A percentile compares a stretch with the other conserved stretches of the same genome.
phyloP scores from a whole-genome alignment of 2,113 vertebrate genomes.

The Zapus hudsonius region DNA sequence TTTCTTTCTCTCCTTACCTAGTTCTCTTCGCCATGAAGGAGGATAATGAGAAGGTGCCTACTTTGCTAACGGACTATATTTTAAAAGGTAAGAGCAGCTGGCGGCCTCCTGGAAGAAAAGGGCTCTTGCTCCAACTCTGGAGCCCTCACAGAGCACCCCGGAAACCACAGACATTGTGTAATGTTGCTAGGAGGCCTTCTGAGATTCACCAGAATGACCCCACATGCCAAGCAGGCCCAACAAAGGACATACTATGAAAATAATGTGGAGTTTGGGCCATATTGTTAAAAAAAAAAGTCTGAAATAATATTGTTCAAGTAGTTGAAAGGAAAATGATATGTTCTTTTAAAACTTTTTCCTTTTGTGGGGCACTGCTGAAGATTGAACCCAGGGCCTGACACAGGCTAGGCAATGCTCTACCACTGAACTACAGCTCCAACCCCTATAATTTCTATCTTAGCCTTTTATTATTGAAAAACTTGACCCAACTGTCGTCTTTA shows the following conservation, averaged over 20 bases:
- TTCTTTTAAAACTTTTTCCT: neutral
- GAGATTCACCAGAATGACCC: neutral
- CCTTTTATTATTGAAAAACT: neutral
- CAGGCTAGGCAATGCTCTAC: neutral
- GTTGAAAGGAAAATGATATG: neutral
- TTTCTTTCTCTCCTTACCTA: slow-evolving; percentile 69
- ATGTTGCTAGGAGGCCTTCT: neutral
- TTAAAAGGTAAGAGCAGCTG: slow-evolving; percentile 92
- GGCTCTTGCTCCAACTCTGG: neutral
- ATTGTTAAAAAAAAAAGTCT: neutral
- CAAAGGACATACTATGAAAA: neutral
- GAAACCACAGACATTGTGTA: neutral
- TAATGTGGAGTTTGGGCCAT: neutral
- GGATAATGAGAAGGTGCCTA: slow-evolving; percentile 98
- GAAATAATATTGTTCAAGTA: neutral
- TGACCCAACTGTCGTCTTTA: neutral
- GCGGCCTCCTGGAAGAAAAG: neutral
- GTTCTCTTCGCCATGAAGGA: slow-evolving; percentile 99
- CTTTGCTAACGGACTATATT: slow-evolving; percentile 99
- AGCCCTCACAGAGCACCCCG: neutral
- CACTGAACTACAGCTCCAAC: neutral
- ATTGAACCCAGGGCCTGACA: too few relatives aligned
- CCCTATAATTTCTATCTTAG: neutral
- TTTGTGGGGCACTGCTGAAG: neutral
- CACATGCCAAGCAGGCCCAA: neutral